Evolutionary conservation across 64 coral and sea anemone species (phyloP), one percentile per base, ranked within the genome.

Genomic region (Orbicella faveolata): DNA sequence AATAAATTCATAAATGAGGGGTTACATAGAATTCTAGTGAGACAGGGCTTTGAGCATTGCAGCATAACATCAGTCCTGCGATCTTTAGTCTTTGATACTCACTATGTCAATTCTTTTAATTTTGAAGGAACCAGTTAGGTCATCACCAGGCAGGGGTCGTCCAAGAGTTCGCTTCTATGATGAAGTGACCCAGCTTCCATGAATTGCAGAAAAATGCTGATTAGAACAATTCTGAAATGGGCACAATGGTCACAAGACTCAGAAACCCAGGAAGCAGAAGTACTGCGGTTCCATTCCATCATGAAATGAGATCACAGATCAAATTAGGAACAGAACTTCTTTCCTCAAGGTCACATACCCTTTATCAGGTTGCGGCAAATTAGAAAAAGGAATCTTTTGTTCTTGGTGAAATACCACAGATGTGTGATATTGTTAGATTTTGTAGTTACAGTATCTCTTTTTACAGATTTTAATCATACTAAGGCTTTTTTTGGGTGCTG

Each of bases 131-230:
- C 7, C 82, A 30, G 7, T 6, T 48, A 85, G 66, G 52, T 73
- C 65, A 72, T 65, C 63, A 30, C 39, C 36, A 26, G 55, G 55
- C 10, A 85, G 82, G 48, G 82, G 63, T 0, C 82, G 82, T 18
- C 82, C 67, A 4, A 85, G 44, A 67, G 82, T 85, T 70, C 82
- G 82, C 9, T 85, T 85, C 65, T 85, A 85, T 67, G 82, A 85
- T 85, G 82, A 85, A 41, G 82, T 85, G 34, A 85, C 82, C 18
- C 82, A 85, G 36, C 39, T 85, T 12, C 82, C 82, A 52, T 85
- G 37, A 73, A 85, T 85, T 37, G 33, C 39, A 13, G 62, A 36
- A 66, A 4, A 36, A 36, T 33, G 39, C 9, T 70, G 9, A 59
- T 14, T 13, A 30, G 14, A 25, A n/a, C 52, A 57, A 9, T 61